Evolutionary conservation across 2,797 vertebrate genomes (phyloP).

Genomic region (Lacerta bilineata): DNA sequence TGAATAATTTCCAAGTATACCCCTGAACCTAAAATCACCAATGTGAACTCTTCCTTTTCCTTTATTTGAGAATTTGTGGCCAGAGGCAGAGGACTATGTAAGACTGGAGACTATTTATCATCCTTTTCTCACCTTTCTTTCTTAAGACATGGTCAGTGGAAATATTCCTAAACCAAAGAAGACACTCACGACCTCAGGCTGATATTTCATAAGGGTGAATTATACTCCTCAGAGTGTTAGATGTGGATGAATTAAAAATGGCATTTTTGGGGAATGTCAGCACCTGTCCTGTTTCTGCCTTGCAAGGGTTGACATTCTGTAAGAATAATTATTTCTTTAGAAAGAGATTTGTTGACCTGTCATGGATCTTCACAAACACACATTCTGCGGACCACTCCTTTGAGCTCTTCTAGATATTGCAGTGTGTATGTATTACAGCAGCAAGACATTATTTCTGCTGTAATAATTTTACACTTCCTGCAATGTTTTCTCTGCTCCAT

Average conservation of each 20-base stretch:
- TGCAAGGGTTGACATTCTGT: conserved; percentile 67
- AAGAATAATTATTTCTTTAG: conserved; percentile 77
- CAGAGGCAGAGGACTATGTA: conserved; percentile 39
- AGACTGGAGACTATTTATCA: conserved; percentile 62
- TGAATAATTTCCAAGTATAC: background rate
- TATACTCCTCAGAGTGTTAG: conserved; percentile 68
- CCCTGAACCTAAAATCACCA: background rate
- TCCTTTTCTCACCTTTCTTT: conserved; percentile 33
- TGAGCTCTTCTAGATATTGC: conserved; percentile 64
- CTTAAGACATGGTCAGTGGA: conserved; percentile 2
- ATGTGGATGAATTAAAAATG: conserved; percentile 71
- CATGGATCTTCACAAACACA: conserved; percentile 66
- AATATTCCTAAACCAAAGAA: conserved; percentile 45
- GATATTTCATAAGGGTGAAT: conserved; percentile 68
- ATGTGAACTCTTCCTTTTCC: background rate
- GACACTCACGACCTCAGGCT: conserved; percentile 59
- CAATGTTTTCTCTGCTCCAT: conserved; percentile 22
- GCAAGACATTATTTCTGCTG: conserved; percentile 64
- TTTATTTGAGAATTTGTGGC: conserved; percentile 46
- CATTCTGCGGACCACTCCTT: conserved; percentile 65
- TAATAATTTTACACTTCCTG: conserved; percentile 63
- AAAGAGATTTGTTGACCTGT: conserved; percentile 78
- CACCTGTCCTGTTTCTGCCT: conserved; percentile 72
- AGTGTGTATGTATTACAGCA: conserved; percentile 46
- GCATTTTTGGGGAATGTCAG: conserved; percentile 74